Evolutionary conservation across 1,140 invertebrate species (phyloP).

Genomic region (Xylocopa sonorina): DNA sequence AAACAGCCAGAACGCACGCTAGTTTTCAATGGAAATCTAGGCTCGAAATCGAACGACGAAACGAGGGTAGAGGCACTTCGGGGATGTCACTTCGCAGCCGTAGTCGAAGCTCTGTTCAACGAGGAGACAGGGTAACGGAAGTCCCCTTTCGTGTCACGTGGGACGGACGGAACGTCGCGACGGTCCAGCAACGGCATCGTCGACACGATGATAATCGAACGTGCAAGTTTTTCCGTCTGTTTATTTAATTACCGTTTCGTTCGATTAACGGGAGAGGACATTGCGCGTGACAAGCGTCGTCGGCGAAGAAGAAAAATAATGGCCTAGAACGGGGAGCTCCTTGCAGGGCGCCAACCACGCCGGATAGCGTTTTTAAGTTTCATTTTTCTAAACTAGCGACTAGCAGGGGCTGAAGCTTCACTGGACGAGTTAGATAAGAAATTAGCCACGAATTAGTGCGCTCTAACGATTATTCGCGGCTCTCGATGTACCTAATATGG

Average conservation of each 20-base stretch:
- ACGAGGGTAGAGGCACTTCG: not conserved
- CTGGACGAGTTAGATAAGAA: slow-evolving; percentile 1
- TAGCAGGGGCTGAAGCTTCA: not conserved
- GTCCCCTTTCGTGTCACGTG: slow-evolving; percentile 25
- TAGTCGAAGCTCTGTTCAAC: slow-evolving; percentile 56
- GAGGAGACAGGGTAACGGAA: slow-evolving; percentile 64
- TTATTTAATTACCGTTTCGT: slow-evolving; percentile 10
- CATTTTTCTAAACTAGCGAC: not conserved
- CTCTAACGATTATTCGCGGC: slow-evolving; percentile 45
- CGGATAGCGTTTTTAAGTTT: not conserved
- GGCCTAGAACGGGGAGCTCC: slow-evolving; percentile 58
- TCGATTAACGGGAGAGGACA: not conserved
- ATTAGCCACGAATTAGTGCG: slow-evolving; percentile 37
- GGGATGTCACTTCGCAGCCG: slow-evolving; percentile 1
- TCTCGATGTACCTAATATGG: slow-evolving; percentile 63
- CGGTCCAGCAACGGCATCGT: slow-evolving; percentile 1
- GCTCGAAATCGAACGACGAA: not conserved
- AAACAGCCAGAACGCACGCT: not conserved
- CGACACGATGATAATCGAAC: slow-evolving; percentile 19
- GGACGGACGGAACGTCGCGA: slow-evolving; percentile 3
- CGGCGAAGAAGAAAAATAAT: slow-evolving; percentile 49
- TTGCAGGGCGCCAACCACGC: slow-evolving; percentile 19
- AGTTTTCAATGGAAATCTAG: not conserved
- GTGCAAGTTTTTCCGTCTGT: slow-evolving; percentile 36
- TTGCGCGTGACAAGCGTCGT: slow-evolving; percentile 26